Evolutionary conservation across 2,113 vertebrate species (phyloP).

Genomic region (Aphelocoma coerulescens): DNA sequence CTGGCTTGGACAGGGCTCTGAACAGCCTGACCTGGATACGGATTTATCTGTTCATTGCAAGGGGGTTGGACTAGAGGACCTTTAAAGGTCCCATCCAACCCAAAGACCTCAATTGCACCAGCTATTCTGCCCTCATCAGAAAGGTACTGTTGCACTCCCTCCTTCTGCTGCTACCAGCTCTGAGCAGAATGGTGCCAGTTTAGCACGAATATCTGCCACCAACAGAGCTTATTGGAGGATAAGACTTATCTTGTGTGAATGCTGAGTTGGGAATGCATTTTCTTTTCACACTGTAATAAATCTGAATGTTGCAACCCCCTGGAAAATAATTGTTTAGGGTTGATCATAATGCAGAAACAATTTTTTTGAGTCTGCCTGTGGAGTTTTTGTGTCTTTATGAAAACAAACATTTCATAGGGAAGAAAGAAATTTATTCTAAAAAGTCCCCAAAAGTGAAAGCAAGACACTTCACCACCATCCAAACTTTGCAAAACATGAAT

Average conservation of each 20-base stretch:
- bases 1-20: background rate
- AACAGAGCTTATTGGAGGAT: background rate
- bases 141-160: background rate
- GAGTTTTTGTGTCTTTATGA: background rate
- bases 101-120: background rate
- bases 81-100: background rate
- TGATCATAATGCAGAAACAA: background rate
- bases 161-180: background rate
- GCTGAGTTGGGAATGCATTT: background rate
- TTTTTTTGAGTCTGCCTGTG: background rate
- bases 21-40: background rate
- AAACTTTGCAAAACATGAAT: background rate
- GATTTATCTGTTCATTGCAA: background rate
- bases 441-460: background rate
- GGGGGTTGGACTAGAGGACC: background rate
- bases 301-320: background rate
- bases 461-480: background rate
- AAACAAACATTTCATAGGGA: background rate
- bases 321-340: background rate
- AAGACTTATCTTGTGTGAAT: background rate
- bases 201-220: background rate
- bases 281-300: background rate
- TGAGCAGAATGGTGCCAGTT: background rate
- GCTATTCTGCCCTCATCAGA: background rate
- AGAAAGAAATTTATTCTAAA: background rate